Conservation (phyloP, 2,888 invertebrate genomes). For the Atethmia centrago region DNA sequence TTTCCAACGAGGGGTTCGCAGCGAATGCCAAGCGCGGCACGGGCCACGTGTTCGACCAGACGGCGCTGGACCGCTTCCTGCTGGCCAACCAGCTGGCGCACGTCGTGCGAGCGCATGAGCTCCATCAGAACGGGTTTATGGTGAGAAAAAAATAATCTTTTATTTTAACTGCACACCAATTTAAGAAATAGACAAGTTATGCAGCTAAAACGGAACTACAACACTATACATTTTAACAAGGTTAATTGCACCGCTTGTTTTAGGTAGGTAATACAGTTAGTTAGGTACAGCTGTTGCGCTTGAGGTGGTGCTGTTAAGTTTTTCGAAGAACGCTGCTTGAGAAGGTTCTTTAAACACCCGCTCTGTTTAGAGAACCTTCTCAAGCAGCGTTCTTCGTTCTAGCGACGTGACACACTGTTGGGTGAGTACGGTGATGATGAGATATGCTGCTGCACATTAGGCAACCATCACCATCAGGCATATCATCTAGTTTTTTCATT, state of each 20-base stretch:
- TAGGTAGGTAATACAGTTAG: not conserved
- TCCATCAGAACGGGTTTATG: conserved; percentile 93
- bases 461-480: not conserved
- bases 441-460: not conserved
- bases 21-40: conserved; percentile 93
- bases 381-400: too few species aligned
- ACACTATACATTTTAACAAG: not conserved
- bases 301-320: not conserved
- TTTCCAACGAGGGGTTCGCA: conserved; percentile 92
- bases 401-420: not conserved
- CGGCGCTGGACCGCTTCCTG: conserved; percentile 93
- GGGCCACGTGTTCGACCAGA: conserved; percentile 93
- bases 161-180: not conserved
- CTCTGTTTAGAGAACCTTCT: too few species aligned
- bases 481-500: too few species aligned
- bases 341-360: not conserved
- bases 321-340: not conserved
- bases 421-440: not conserved
- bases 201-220: not conserved
- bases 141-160: conserved; percentile 75
- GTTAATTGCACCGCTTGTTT: not conserved
- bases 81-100: conserved; percentile 92
- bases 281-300: not conserved
- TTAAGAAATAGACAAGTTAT: not conserved
- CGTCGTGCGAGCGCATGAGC: conserved; percentile 94